A percentile compares a stretch with the other conserved stretches of the same genome.
Evolutionary conservation across 2,797 vertebrate genomes (phyloP).

Genomic region (Megaceryle alcyon): DNA sequence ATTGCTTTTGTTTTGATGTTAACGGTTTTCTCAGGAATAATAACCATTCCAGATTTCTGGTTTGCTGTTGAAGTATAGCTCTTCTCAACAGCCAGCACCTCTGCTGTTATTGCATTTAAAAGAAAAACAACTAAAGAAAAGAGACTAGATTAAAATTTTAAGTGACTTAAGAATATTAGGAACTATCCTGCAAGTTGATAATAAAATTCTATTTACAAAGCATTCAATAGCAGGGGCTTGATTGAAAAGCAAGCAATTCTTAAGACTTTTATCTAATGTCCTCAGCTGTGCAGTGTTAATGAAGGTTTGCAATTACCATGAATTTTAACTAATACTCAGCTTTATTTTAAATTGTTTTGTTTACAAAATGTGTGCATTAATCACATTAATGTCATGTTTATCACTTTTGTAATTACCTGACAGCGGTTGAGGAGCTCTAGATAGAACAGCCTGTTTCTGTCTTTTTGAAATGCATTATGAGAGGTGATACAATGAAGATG

Average conservation of each 20-base stretch:
- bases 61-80: neutral
- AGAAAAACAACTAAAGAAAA: neutral
- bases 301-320: constrained; percentile 86
- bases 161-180: neutral
- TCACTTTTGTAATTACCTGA: constrained; percentile 53
- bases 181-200: neutral
- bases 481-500: constrained; percentile 10
- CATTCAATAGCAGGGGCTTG: constrained; percentile 65
- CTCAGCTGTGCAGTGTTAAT: constrained; percentile 88
- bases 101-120: neutral
- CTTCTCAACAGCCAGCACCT: neutral
- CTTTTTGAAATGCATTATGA: constrained; percentile 12
- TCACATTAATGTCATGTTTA: constrained; percentile 79
- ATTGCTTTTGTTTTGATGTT: neutral
- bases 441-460: constrained; percentile 32
- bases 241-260: constrained; percentile 77
- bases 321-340: constrained; percentile 85
- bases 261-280: constrained; percentile 83
- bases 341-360: constrained; percentile 83
- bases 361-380: constrained; percentile 84
- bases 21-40: neutral
- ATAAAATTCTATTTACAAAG: constrained; percentile 54
- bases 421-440: neutral
- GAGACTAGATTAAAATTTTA: constrained; percentile 24
- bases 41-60: neutral